Percentiles rank a stretch among this genome's conserved stretches.
Evolutionary conservation across 2,797 vertebrate species (phyloP).

Genomic region (Liparis tanakae): DNA sequence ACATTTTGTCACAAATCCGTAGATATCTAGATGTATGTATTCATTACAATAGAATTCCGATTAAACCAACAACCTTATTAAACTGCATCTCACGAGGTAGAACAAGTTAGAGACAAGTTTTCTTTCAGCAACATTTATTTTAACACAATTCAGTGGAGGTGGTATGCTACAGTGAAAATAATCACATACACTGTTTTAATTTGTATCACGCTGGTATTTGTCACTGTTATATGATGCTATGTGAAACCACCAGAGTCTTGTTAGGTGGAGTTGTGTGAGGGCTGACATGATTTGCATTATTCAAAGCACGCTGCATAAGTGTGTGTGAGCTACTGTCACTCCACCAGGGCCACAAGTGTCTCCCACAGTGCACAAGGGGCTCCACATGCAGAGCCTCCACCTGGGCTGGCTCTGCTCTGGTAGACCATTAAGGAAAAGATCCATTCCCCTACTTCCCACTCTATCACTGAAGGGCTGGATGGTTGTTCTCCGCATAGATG

Average conservation of each 20-base stretch:
- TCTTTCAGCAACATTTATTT: constrained; percentile 59
- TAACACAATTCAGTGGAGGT: constrained; percentile 65
- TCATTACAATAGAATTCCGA: not conserved
- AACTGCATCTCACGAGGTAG: constrained; percentile 39
- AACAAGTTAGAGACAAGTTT: constrained; percentile 48
- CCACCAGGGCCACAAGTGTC: constrained; percentile 58
- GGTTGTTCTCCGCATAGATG: constrained; percentile 16
- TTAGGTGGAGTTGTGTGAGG: constrained; percentile 78
- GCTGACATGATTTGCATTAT: constrained; percentile 80
- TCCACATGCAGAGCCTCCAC: constrained; percentile 56
- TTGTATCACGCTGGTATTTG: constrained; percentile 78
- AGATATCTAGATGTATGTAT: not conserved
- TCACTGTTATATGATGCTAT: constrained; percentile 75
- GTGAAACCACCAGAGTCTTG: constrained; percentile 80
- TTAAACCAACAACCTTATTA: constrained; percentile 31
- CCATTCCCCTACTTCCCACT: constrained; percentile 47
- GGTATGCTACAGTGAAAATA: constrained; percentile 65
- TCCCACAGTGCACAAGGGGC: constrained; percentile 59
- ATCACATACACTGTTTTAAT: constrained; percentile 80
- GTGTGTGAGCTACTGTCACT: constrained; percentile 77
- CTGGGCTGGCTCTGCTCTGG: constrained; percentile 38
- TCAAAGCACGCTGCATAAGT: constrained; percentile 69
- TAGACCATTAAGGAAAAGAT: constrained; percentile 72
- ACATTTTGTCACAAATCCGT: not conserved
- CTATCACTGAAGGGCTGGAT: constrained; percentile 30